Evolutionary conservation across 2,797 vertebrate species (phyloP), one percentile per base, ranked within the genome.

Genomic region (Pseudomugil gertrudae): DNA sequence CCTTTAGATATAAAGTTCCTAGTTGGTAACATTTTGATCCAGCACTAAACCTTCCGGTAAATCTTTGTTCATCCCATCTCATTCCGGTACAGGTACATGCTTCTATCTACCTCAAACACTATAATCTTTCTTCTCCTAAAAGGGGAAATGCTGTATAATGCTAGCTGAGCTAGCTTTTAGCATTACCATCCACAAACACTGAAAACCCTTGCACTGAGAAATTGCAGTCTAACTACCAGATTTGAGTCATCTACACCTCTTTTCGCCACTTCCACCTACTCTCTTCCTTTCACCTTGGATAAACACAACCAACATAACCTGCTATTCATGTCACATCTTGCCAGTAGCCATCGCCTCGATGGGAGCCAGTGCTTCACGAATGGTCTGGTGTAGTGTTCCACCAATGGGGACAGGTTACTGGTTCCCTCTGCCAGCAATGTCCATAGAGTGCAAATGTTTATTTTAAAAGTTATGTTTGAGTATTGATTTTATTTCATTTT

Each of bases 401-500:
- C 86, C 89, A 83, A 84, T 82, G 71, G 92, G 90, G 90, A 92
- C 91, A 91, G 88, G 88, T 91, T 90, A 89, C 83, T 47, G 75
- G 80, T 83, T 85, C 55, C 57, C 66, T 14, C 79, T 92, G 92
- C 92, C 93, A 93, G 90, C 90, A 87, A 88, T 87, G 91, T 93
- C 92, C 83, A 67, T 66, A 0, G 87, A 93, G 90, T 80, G 87
- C 90, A 92, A 93, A 93, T 93, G 93, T 94, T 94, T 94, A 93
- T 94, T 94, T 94, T 89, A 93, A 92, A 93, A 88, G 89, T 93
- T 92, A 93, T 90, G 90, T 91, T 90, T 66, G 66, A 86, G 83
- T 93, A 93, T 94, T 93, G 92, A 94, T 93, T 93, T 90, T 89
- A 90, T 92, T 93, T 90, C 85, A 79, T 92, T 92, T 88, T 88